These are phyloP conservation scores for Cygnus atratus DNA, from an alignment of 2,113 vertebrate species.

Conservation along the genomic window DNA sequence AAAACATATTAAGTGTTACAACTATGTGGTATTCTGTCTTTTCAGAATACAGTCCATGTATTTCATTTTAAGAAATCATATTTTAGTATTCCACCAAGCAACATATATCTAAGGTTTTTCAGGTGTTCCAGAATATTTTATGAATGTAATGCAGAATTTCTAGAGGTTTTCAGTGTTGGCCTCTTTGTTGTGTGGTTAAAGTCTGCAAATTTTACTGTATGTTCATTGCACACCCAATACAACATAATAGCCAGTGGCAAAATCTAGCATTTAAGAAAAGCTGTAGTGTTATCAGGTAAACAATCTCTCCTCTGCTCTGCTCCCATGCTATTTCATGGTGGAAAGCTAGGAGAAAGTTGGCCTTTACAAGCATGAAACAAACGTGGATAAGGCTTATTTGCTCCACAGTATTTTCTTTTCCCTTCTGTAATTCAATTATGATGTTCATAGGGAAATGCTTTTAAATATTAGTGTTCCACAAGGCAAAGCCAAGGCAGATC, in stretches of 20 bases:
- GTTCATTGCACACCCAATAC: neutral
- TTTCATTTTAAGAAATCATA: neutral
- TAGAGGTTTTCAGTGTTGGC: neutral
- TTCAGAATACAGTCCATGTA: neutral
- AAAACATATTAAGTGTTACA: neutral
- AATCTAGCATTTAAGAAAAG: neutral
- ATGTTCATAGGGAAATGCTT: neutral
- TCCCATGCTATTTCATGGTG: neutral
- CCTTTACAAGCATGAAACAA: neutral
- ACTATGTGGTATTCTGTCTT: neutral
- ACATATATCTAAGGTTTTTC: neutral
- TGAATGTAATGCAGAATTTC: neutral
- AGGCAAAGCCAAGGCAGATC: neutral
- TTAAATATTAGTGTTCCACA: neutral
- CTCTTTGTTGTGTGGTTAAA: neutral
- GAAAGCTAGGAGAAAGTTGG: neutral
- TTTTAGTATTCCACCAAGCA: neutral
- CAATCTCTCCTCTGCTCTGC: neutral
- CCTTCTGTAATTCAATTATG: neutral
- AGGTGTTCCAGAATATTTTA: neutral
- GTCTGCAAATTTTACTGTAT: neutral
- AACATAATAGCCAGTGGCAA: neutral
- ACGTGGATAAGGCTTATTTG: neutral
- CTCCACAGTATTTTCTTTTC: neutral
- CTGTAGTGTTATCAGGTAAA: neutral